phyloP scores from a whole-genome alignment of 2,888 invertebrate species.

The Drosophila ustulata region DNA sequence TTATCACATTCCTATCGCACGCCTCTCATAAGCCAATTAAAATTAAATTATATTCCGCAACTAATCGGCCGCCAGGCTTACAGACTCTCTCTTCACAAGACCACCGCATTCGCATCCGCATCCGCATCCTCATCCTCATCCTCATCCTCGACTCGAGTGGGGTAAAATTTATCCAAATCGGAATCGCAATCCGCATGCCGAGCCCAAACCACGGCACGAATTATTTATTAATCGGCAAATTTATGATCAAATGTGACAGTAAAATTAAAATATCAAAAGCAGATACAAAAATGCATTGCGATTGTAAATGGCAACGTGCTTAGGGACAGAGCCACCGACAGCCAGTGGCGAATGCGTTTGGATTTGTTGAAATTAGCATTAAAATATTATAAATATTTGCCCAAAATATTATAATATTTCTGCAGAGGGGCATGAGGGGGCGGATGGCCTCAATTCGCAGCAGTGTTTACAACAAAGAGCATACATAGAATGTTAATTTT shows the following conservation, averaged over 20 bases:
- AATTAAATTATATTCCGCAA: slow-evolving; percentile 41
- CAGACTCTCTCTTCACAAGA: neutral
- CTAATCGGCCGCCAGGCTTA: slow-evolving; percentile 32
- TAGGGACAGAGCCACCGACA: slow-evolving; percentile 33
- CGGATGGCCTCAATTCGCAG: slow-evolving; percentile 41
- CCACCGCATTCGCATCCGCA: neutral
- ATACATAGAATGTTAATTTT: slow-evolving; percentile 64
- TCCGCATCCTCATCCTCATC: neutral
- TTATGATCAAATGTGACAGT: slow-evolving; percentile 83
- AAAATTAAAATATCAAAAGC: slow-evolving; percentile 82
- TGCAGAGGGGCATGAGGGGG: slow-evolving; percentile 5
- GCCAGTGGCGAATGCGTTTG: slow-evolving; percentile 43
- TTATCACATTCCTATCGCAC: neutral
- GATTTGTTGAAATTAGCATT: slow-evolving; percentile 81
- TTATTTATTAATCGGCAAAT: slow-evolving; percentile 78
- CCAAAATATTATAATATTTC: slow-evolving; percentile 72
- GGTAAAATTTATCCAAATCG: slow-evolving; percentile 17
- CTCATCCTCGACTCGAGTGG: too few species aligned
- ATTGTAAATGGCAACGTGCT: slow-evolving; percentile 41
- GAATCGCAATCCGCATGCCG: slow-evolving; percentile 13
- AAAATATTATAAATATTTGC: slow-evolving; percentile 83
- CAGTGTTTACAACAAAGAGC: slow-evolving; percentile 56
- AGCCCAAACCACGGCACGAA: slow-evolving; percentile 30
- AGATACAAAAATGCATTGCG: slow-evolving; percentile 57
- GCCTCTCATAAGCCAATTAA: slow-evolving; percentile 29